Evolutionary conservation across 2,888 invertebrate genomes (phyloP), one percentile per base, ranked within the genome.

Genomic region (Drymonia ruficornis): DNA sequence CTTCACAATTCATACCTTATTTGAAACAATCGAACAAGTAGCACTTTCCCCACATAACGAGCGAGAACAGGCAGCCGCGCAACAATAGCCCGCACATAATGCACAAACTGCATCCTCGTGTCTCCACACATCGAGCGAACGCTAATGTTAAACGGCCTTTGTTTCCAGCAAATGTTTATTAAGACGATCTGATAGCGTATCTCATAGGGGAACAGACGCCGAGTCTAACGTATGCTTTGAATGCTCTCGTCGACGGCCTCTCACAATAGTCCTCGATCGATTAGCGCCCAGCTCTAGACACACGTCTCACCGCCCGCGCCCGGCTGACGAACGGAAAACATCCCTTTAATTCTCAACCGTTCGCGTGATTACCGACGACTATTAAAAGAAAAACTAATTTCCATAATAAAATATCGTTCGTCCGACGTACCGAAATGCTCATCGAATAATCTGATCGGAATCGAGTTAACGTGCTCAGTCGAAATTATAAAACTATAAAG

Each of bases 311-410:
- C 42, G 16, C 40, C 47, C 52, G 16, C n/a, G n/a, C n/a, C 31
- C 67, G 52, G 59, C 34, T 49, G 53, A 72, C 75, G 76, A 87
- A 89, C 83, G 75, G 76, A 77, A 81, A 78, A 80, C 80, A 81
- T 86, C 81, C 69, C 72, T 81, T 84, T 87, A 87, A 70, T 72
- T 85, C 81, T 75, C 74, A 70, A 67, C 58, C 56, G 69, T 65
- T 91, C 84, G 90, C 91, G 91, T 91, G 91, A 83, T 80, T 80
- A 74, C 72, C 72, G 71, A 72, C 78, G 74, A 77, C 86, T 87
- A 85, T 89, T 90, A 89, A 89, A 91, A 89, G 81, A 87, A 89
- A 86, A 89, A 86, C 88, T 85, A 87, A 91, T 91, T 88, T 89
- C 84, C 89, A 89, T 89, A 89, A 86, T 86, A 84, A 88, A 89